Evolutionary conservation across 2,888 invertebrate species (phyloP), one percentile per base, ranked within the genome.

Genomic region (Perdita meconis): DNA sequence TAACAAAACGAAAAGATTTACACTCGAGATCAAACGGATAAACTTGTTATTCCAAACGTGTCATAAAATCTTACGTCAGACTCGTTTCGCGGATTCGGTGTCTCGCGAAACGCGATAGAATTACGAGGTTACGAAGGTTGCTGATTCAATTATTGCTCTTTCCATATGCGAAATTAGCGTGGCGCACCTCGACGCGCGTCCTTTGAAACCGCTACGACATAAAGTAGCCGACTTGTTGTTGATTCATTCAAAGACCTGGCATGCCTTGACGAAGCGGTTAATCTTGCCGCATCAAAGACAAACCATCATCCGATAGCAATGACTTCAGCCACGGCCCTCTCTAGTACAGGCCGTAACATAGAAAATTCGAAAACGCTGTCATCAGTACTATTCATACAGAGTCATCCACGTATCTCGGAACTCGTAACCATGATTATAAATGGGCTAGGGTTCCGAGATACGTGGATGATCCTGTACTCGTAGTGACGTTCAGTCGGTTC

Each of bases 21-120:
- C 8, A 16, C 0, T 16, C 10, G 13, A 26, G 30, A 57, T 40
- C 1, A 16, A 19, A 2, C 1, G 1, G 22, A 34, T 51, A 38
- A 42, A 12, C 40, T 59, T 36, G 8, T 36, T 59, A 60, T 72
- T 67, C 53, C 13, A 2, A 34, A 8, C 10, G 16, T 13, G 2
- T 6, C 24, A 38, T 59, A 30, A 30, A 6, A 22, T 38, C 1
- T 34, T 24, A 34, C n/a, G 26, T 34, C 30, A 16, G n/a, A 1
- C 1, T 2, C 4, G 8, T 10, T 16, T 19, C 47, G 47, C 3
- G 19, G 12, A 24, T 24, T 1, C 0, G 10, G 10, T 10, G 3
- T n/a, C 8, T 30, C 3, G 10, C 24, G 36, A 42, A 42, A 24
- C 34, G 12, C 8, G 3, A 8, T 5, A 2, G 2, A 10, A 12